A percentile compares a stretch with the other conserved stretches of the same genome.
Evolutionary conservation across 2,888 invertebrate genomes (phyloP).

Genomic region (Archips xylosteana): DNA sequence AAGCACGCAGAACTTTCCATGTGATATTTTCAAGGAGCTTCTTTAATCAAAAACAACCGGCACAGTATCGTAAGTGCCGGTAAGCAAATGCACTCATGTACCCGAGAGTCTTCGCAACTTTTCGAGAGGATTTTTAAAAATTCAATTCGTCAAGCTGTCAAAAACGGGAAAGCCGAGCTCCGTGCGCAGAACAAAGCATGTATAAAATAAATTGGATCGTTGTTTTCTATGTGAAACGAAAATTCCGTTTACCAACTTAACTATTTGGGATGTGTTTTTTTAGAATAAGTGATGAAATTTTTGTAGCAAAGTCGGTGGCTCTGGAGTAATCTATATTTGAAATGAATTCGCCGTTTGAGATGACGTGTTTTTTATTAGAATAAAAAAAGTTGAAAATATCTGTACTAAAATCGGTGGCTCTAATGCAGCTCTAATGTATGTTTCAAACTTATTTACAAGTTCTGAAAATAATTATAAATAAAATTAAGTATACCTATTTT

Average conservation of each 20-base stretch:
- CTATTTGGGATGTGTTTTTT: background rate
- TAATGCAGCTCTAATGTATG: no score
- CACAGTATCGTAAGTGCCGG: background rate
- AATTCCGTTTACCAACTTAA: conserved; percentile 14
- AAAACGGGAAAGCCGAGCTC: conserved; percentile 16
- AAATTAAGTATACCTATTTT: no score
- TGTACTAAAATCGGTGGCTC: no score
- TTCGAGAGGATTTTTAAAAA: conserved; percentile 34
- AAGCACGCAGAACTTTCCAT: background rate
- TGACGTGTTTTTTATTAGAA: background rate
- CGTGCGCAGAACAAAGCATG: conserved; percentile 23
- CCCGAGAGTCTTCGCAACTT: conserved; percentile 22
- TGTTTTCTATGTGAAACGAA: conserved; percentile 29
- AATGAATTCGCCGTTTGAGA: conserved; percentile 4
- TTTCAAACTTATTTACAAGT: no score
- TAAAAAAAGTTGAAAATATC: no score
- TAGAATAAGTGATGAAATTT: background rate
- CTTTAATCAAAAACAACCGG: conserved; percentile 3
- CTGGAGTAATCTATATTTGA: background rate
- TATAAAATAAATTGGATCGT: conserved; percentile 38
- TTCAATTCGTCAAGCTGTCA: conserved; percentile 41
- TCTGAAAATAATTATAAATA: no score
- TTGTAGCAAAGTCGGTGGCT: background rate
- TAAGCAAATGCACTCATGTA: conserved; percentile 17
- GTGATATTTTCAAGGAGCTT: background rate